Base-by-base conservation (phyloP, 1,140 invertebrate species). In the Zaprionus vittiger region DNA sequence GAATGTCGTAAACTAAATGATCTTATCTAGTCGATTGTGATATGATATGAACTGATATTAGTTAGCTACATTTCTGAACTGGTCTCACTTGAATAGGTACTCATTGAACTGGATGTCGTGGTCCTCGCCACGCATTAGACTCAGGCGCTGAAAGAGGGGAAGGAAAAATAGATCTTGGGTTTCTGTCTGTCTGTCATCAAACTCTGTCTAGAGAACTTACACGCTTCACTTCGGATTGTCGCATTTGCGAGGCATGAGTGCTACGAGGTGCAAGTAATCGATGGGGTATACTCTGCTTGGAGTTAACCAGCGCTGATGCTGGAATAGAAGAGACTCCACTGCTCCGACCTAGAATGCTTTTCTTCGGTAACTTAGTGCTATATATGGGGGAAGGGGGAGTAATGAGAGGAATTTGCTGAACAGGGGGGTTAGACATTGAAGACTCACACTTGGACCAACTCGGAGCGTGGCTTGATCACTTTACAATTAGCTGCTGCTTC, bases 181-280 rank as follows among this genome's bases (percentile, higher is more conserved):
- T 22, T 41, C 20, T 22, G 6, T n/a, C 4, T 15, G 12, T n/a
- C 4, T 5, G 12, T n/a, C 38, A 6, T 41, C 15, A 2, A 15
- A 41, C 15, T 41, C 1, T 52, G 11, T 12, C 3, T 49, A 68
- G 15, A 7, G 1, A 47, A 47, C 72, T 77, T 76, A 91, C 90
- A 59, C 86, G 79, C 55, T 91, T 90, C n/a, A 83, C 85, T 34
- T 91, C 90, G 5, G 72, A 63, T 34, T 91, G 91, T 0, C 90
- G 82, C 76, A 87, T 85, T 12, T 77, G 62, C 4, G 90, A 91
- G 6, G 90, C 61, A 3, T 77, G 61, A 2, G 90, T 91, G 72
- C 81, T 70, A 12, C 90, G 83, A 12, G 90, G 90, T 0, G 64
- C 28, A 4, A 79, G 12, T 24, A 83, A 65, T 15, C 67, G 41